Conservation (phyloP, 92 coral and sea anemone species). For the Actinostola sp. region DNA sequence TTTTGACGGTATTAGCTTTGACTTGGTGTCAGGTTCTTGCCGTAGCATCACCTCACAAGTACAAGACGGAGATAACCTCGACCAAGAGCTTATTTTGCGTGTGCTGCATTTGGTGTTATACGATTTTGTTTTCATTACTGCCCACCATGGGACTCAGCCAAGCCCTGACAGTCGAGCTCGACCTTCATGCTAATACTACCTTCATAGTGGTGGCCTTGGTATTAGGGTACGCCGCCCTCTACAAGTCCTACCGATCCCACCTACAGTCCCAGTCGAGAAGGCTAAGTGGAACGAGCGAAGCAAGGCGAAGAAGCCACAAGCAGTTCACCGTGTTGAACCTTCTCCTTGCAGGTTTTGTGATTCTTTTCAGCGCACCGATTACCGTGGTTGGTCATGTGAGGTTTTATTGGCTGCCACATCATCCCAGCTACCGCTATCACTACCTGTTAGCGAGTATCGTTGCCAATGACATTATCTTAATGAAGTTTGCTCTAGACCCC, state of each 20-base stretch:
- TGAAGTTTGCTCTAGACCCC: conserved; percentile 61
- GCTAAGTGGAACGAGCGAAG: conserved; percentile 30
- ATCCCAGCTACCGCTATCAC: conserved; percentile 1
- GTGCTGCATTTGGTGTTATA: conserved; percentile 28
- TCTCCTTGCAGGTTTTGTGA: conserved; percentile 54
- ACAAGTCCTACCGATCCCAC: conserved; percentile 41
- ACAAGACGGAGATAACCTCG: conserved; percentile 22
- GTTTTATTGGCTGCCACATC: conserved; percentile 28
- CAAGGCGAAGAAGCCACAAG: conserved; percentile 31
- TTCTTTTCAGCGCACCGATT: conserved; percentile 45
- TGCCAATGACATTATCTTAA: conserved; percentile 22
- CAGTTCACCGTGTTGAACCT: conserved; percentile 46
- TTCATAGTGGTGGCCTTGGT: conserved; percentile 23
- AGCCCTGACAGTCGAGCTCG: conserved; percentile 26
- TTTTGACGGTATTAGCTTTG: conserved; percentile 41
- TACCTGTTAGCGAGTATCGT: conserved; percentile 16
- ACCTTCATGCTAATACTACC: conserved; percentile 42
- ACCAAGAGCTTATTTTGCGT: conserved; percentile 15
- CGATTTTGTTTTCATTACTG: conserved; percentile 32
- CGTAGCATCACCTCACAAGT: conserved; percentile 48
- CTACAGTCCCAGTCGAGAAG: conserved; percentile 23
- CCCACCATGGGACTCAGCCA: conserved; percentile 18
- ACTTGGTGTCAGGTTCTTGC: conserved; percentile 53
- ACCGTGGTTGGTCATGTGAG: conserved; percentile 28
- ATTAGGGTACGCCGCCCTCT: conserved; percentile 26